A percentile compares a stretch with the other conserved stretches of the same genome.
phyloP scores from a whole-genome alignment of 92 coral and sea anemone species.

The Epizoanthus rinbou region DNA sequence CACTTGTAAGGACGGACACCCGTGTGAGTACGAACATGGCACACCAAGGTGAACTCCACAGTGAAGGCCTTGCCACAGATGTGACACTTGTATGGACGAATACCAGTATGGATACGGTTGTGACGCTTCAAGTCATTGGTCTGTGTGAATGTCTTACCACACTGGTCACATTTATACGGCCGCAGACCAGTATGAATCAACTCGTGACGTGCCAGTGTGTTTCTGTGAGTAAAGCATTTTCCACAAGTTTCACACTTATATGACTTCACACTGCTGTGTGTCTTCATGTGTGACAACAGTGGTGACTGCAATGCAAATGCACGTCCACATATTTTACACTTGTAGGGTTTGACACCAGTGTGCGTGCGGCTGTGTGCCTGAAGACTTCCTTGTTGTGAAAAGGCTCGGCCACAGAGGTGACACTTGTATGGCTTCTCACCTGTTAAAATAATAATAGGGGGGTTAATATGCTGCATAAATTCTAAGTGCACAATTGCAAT shows the following conservation, averaged over 20 bases:
- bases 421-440: constrained; percentile 99
- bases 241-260: constrained; percentile 86
- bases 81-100: constrained; percentile 95
- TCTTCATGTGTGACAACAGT: constrained; percentile 90
- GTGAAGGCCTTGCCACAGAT: constrained; percentile 95
- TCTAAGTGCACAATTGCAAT: too few relatives aligned
- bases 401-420: constrained; percentile 95
- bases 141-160: constrained; percentile 95
- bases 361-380: constrained; percentile 99
- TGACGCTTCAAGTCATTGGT: constrained; percentile 94
- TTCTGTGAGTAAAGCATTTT: constrained; percentile 93
- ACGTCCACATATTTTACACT: constrained; percentile 93
- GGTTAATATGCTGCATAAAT: too few relatives aligned
- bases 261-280: constrained; percentile 90
- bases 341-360: constrained; percentile 96
- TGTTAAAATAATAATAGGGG: neutral
- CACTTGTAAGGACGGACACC: constrained; percentile 95
- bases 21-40: constrained; percentile 96
- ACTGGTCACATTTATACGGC: constrained; percentile 86
- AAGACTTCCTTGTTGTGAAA: constrained; percentile 97
- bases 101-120: constrained; percentile 92
- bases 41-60: constrained; percentile 90
- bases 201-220: constrained; percentile 91
- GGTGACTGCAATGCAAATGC: constrained; percentile 96
- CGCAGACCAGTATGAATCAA: constrained; percentile 88